These are phyloP conservation scores for Subacronicta megacephala DNA, from an alignment of 2,888 invertebrate species.

Conservation along the genomic window DNA sequence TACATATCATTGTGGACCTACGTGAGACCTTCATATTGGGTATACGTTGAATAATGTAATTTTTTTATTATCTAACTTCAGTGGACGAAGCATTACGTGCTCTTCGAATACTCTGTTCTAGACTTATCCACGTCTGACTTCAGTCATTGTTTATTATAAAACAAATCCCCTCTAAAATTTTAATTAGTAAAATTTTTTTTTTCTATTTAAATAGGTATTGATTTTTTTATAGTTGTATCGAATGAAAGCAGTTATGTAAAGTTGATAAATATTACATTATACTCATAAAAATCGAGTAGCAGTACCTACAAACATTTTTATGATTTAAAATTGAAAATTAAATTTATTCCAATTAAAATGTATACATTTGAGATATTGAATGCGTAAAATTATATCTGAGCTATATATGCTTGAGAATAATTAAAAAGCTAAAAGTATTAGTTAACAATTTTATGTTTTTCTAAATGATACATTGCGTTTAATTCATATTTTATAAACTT, in stretches of 20 bases:
- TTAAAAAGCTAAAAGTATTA: no score
- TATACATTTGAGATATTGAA: no score
- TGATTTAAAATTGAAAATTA: constrained; percentile 4
- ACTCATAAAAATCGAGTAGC: constrained; percentile 3
- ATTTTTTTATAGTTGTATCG: constrained; percentile 4
- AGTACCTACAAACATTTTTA: constrained; percentile 21
- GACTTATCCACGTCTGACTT: neutral
- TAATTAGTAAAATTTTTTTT: no score
- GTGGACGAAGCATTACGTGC: constrained; percentile 57
- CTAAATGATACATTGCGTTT: no score
- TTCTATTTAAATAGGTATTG: no score
- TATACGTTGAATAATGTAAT: constrained; percentile 62
- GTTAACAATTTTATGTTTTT: no score
- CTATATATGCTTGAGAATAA: no score
- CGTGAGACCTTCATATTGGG: constrained; percentile 61
- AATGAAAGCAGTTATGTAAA: constrained; percentile 8
- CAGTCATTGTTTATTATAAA: no score
- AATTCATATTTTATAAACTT: no score
- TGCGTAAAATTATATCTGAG: no score
- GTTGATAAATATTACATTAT: constrained; percentile 13
- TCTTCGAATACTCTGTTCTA: constrained; percentile 16
- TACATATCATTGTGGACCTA: constrained; percentile 41
- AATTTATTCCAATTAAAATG: neutral
- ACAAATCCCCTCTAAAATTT: no score
- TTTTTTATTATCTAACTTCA: constrained; percentile 57